These are phyloP conservation scores for Trissolcus brochymenae DNA, from an alignment of 2,888 invertebrate genomes.

Conservation along the genomic window DNA sequence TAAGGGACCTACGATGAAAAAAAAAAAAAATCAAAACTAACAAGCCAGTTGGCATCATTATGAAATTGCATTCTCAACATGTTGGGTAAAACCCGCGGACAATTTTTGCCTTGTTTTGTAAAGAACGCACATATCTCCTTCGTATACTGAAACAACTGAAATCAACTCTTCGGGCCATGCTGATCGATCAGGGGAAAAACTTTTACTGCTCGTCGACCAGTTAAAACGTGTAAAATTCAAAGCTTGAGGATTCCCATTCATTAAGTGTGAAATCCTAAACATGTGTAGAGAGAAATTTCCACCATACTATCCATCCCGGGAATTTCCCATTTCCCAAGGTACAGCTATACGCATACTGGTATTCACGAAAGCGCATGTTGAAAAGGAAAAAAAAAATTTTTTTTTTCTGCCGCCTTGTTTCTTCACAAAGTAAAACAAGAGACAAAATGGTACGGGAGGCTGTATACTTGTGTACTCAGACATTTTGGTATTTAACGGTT, in stretches of 20 bases:
- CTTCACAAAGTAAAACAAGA: constrained; percentile 21
- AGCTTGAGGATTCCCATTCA: constrained; percentile 2
- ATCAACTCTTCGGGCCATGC: not conserved
- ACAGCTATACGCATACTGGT: not conserved
- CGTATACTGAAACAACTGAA: not conserved
- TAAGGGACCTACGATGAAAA: too few relatives aligned
- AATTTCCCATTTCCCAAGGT: constrained; percentile 8
- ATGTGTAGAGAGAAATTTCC: constrained; percentile 6
- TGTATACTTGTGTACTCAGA: constrained; percentile 17
- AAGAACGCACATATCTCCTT: not conserved
- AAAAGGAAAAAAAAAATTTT: constrained; percentile 3
- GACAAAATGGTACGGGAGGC: constrained; percentile 17
- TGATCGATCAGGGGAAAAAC: not conserved
- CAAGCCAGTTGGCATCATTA: not conserved
- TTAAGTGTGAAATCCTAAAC: constrained; percentile 23
- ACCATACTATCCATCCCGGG: constrained; percentile 2
- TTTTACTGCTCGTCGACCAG: not conserved
- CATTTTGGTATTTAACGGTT: constrained; percentile 13
- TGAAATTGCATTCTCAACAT: not conserved
- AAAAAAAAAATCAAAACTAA: not conserved
- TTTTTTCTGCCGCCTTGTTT: constrained; percentile 4
- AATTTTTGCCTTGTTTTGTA: not conserved
- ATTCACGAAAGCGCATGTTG: not conserved
- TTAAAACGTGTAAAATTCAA: constrained; percentile 1
- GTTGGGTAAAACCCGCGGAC: not conserved